Conservation (phyloP, 2,888 invertebrate species). For the Portevinia maculata region DNA sequence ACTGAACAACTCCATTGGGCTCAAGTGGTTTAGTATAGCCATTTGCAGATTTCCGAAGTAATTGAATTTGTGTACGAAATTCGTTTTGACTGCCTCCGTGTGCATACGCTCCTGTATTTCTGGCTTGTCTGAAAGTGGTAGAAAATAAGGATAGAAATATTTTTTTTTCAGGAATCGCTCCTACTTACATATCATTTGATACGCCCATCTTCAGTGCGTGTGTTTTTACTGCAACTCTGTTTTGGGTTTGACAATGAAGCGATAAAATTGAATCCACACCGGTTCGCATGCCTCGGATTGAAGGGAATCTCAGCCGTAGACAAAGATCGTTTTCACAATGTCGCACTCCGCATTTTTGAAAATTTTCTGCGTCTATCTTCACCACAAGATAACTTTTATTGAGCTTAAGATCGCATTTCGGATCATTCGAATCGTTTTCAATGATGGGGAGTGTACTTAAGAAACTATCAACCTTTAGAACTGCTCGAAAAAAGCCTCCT, state of each 20-base stretch:
- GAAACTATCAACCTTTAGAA: conserved; percentile 81
- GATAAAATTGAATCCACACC: conserved; percentile 84
- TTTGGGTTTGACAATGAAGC: conserved; percentile 85
- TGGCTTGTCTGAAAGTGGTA: conserved; percentile 78
- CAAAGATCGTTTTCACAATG: conserved; percentile 84
- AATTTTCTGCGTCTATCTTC: conserved; percentile 83
- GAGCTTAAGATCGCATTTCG: conserved; percentile 79
- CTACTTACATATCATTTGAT: conserved; percentile 82
- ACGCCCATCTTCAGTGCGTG: conserved; percentile 82
- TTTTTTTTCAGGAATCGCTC: neutral
- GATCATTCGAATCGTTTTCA: conserved; percentile 80
- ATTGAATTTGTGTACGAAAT: conserved; percentile 84
- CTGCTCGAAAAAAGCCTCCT: conserved; percentile 81
- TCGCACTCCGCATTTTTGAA: conserved; percentile 84
- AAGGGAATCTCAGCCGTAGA: conserved; percentile 84
- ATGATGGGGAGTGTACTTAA: conserved; percentile 80
- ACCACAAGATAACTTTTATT: conserved; percentile 80
- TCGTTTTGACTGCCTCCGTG: conserved; percentile 84
- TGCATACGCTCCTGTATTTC: conserved; percentile 82
- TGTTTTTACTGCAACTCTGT: conserved; percentile 84
- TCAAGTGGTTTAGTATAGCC: conserved; percentile 84
- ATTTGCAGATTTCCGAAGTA: conserved; percentile 83
- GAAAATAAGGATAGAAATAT: no score
- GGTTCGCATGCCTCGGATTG: conserved; percentile 84
- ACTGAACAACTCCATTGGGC: conserved; percentile 84